These are phyloP conservation scores for Atrina japonica DNA, from an alignment of 2,888 invertebrate genomes.

Conservation along the genomic window DNA sequence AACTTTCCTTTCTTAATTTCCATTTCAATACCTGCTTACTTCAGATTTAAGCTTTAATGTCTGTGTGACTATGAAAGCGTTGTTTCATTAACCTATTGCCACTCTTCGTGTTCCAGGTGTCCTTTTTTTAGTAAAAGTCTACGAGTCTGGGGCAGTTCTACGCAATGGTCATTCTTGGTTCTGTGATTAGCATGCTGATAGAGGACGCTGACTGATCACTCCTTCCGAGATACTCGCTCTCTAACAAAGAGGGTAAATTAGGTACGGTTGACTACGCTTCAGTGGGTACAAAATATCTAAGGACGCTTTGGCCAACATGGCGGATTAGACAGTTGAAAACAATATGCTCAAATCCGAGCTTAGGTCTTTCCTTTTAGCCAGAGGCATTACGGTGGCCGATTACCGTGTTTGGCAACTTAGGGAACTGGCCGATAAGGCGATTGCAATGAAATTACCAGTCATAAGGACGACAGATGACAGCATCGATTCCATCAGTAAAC, in stretches of 20 bases:
- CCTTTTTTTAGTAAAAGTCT: too few species aligned
- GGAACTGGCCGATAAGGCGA: constrained; percentile 8
- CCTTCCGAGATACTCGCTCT: constrained; percentile 10
- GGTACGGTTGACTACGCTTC: constrained; percentile 4
- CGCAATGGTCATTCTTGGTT: too few species aligned
- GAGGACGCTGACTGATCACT: too few species aligned
- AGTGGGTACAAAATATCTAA: background rate
- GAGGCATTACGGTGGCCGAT: constrained; percentile 6
- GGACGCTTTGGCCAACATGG: constrained; percentile 7
- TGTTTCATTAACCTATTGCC: too few species aligned
- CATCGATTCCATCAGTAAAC: background rate
- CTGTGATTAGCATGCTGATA: too few species aligned
- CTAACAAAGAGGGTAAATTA: constrained; percentile 1
- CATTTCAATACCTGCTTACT: too few species aligned
- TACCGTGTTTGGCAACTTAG: constrained; percentile 10
- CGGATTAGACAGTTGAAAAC: background rate
- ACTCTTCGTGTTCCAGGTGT: too few species aligned
- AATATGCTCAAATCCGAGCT: constrained; percentile 2
- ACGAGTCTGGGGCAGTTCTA: too few species aligned
- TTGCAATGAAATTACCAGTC: constrained; percentile 7
- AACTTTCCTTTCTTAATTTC: too few species aligned
- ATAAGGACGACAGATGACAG: constrained; percentile 7
- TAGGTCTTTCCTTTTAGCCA: background rate
- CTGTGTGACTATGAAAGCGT: too few species aligned
- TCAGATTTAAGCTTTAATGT: too few species aligned